These are phyloP conservation scores for Pentamera pediparva DNA, from an alignment of 53 echinoderm and acorn worm genomes.

Conservation along the genomic window DNA sequence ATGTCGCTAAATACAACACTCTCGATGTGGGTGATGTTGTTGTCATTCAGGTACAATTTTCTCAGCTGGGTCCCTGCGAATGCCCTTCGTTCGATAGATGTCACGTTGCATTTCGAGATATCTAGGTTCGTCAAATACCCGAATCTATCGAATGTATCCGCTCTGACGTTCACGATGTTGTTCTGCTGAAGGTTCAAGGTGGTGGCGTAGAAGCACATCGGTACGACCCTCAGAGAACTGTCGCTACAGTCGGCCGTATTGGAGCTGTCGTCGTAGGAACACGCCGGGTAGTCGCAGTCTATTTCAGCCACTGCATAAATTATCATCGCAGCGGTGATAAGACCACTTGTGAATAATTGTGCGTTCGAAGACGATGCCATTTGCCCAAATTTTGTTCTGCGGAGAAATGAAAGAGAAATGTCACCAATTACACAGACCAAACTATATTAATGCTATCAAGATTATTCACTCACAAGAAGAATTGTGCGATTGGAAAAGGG, in stretches of 20 bases:
- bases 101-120: slow-evolving; percentile 4
- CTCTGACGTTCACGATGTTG: not conserved
- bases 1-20: not conserved
- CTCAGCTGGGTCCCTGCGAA: slow-evolving; percentile 1
- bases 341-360: no score
- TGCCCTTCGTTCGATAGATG: not conserved
- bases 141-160: not conserved
- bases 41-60: not conserved
- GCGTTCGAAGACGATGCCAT: no score
- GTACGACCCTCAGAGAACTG: not conserved
- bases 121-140: not conserved
- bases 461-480: no score
- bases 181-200: not conserved
- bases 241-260: slow-evolving; percentile 2
- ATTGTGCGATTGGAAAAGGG: no score
- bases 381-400: no score
- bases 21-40: not conserved
- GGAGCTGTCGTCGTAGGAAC: not conserved
- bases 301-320: no score
- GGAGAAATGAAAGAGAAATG: no score
- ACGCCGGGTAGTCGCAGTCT: no score
- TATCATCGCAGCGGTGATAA: no score
- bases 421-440: no score
- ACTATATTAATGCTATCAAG: no score
- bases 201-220: not conserved